Percentiles rank a stretch among this genome's conserved stretches.
phyloP scores from a whole-genome alignment of 2,113 vertebrate species.

The Dunckerocampus dactyliophorus region DNA sequence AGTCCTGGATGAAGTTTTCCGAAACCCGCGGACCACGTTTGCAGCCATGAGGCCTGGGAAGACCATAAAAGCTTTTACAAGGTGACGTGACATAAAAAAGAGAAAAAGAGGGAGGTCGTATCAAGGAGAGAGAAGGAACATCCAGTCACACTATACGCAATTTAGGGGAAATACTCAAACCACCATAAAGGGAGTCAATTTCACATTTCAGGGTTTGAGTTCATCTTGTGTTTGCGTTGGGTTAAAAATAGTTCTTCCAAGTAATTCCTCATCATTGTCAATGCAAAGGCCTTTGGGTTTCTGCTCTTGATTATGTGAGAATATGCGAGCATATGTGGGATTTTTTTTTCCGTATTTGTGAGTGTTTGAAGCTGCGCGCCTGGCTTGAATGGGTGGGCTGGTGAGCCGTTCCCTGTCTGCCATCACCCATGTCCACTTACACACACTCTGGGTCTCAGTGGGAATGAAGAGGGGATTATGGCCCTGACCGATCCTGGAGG shows the following conservation, averaged over 20 bases:
- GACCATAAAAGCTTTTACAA: conserved; percentile 73
- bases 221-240: not conserved
- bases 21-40: conserved; percentile 40
- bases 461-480: conserved; percentile 71
- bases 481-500: conserved; percentile 66
- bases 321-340: conserved; percentile 5
- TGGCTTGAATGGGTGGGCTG: conserved; percentile 33
- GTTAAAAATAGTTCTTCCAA: not conserved
- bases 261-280: not conserved
- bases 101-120: conserved; percentile 38
- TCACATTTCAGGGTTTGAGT: too few relatives aligned
- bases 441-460: conserved; percentile 59
- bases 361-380: conserved; percentile 24
- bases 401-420: conserved; percentile 63
- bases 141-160: not conserved
- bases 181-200: not conserved
- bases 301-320: not conserved
- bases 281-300: not conserved
- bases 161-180: not conserved
- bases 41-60: conserved; percentile 50
- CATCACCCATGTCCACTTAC: conserved; percentile 69
- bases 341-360: not conserved
- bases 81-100: conserved; percentile 69
- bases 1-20: conserved; percentile 48
- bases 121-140: conserved; percentile 17